Evolutionary conservation across 2,797 vertebrate genomes (phyloP), one percentile per base, ranked within the genome.

Genomic region (Botia kubotai): DNA sequence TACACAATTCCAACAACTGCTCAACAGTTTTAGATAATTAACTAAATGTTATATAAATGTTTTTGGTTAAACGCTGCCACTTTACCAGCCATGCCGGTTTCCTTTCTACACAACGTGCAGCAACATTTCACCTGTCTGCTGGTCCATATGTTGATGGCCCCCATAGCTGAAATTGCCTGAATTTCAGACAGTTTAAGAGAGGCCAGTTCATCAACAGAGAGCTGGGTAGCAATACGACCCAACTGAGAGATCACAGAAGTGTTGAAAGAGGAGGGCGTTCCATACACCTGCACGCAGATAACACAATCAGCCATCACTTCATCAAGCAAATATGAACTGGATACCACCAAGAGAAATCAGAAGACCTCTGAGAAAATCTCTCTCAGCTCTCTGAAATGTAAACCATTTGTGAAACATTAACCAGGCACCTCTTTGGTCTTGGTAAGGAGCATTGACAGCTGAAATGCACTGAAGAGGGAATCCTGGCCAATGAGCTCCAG

Each of bases 401-500:
- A 1, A 33, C 4, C 10, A 46, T 14, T 52, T 21, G 19, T 53
- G 4, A 53, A 23, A 33, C 33, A 36, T 60, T 3, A 67, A 55
- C 6, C 10, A 29, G 48, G 33, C 82, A 94, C 95, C 89, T 93
- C 55, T 88, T 92, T 95, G 75, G 92, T 90, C 84, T 69, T 95
- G 17, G 62, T 66, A 14, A 95, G 86, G 78, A 95, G 86, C 82
- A 90, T 43, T 1, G 2, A 85, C 21, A 91, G 89, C 57, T 93
- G 89, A 80, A 90, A 93, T 23, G 87, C n/a, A 8, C 74, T 82
- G 4, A 95, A 83, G 82, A 90, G 91, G 0, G 78, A 82, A 65
- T 95, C 94, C 8, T 75, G 85, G 46, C 94, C 94, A 23, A 95
- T 92, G 81, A 94, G 85, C 89, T 95, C 94, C 85, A 95, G 89